phyloP scores from a whole-genome alignment of 1,140 invertebrate genomes.

The Dendrolimus kikuchii region DNA sequence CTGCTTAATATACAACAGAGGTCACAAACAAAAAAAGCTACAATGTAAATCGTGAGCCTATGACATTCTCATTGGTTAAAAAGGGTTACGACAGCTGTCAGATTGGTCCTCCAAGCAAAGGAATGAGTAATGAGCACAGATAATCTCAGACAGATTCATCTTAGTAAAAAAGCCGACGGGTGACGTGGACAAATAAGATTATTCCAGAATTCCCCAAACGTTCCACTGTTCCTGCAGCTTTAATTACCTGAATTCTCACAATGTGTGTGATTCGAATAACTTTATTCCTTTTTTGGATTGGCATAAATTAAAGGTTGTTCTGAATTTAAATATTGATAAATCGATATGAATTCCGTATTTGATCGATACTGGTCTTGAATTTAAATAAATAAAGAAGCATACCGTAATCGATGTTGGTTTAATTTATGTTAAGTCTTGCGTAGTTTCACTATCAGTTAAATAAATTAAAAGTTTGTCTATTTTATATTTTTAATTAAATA shows the following conservation, averaged over 20 bases:
- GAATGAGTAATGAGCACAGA: slow-evolving; percentile 60
- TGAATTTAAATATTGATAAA: no score
- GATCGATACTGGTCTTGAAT: no score
- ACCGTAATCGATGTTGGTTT: no score
- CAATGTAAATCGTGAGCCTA: slow-evolving; percentile 55
- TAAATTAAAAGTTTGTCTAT: no score
- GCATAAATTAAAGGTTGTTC: no score
- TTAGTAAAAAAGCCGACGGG: slow-evolving; percentile 63
- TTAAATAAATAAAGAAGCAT: no score
- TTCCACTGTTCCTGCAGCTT: slow-evolving; percentile 44
- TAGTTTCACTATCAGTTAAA: no score
- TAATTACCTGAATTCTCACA: slow-evolving; percentile 69
- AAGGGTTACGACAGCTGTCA: slow-evolving; percentile 68
- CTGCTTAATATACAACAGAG: slow-evolving; percentile 23
- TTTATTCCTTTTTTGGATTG: no score
- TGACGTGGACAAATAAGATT: slow-evolving; percentile 68
- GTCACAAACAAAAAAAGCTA: slow-evolving; percentile 28
- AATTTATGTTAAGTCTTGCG: no score
- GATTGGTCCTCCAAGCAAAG: slow-evolving; percentile 54
- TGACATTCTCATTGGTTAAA: slow-evolving; percentile 66
- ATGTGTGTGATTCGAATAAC: slow-evolving; percentile 23
- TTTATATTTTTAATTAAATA: no score
- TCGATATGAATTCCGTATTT: no score
- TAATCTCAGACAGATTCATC: slow-evolving; percentile 69
- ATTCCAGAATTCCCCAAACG: slow-evolving; percentile 55